Evolutionary conservation across 1,140 invertebrate species (phyloP).

Genomic region (roundworm (Caenorhabditis elegans)): WBcel235 BX284606.5:3816501-3817000

Average conservation of each 20-base stretch:
- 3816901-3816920: background rate
- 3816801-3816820: too few species aligned
- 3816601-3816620: background rate
- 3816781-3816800: too few species aligned
- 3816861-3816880: conserved; percentile 16
- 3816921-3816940: background rate
- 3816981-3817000: background rate
- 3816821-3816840: too few species aligned
- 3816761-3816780: background rate
- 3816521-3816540: background rate
- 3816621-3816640: background rate
- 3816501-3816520: background rate
- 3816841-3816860: conserved; percentile 2
- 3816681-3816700: background rate
- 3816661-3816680: background rate
- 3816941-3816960: conserved; percentile 11
- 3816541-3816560: background rate
- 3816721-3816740: background rate
- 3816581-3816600: conserved; percentile 27
- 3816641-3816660: background rate
- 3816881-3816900: background rate
- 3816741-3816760: background rate
- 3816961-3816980: background rate
- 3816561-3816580: conserved; percentile 13
- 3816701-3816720: background rate